Percentiles rank a stretch among this genome's conserved stretches.
These are phyloP conservation scores for Trachelus tabidus DNA, from an alignment of 2,888 invertebrate genomes.

Conservation along the genomic window DNA sequence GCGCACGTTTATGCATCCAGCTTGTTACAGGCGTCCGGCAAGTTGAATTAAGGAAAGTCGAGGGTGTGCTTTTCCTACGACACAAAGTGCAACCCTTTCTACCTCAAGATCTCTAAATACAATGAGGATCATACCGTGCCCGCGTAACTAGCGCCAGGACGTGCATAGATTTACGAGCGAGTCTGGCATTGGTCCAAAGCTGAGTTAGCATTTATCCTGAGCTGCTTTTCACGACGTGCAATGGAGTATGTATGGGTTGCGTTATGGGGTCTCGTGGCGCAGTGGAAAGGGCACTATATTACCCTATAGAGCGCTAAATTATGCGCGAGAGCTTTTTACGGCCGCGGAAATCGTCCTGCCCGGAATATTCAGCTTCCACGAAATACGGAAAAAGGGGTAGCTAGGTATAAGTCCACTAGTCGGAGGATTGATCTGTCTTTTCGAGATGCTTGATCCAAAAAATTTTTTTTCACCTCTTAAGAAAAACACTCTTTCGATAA, in stretches of 20 bases:
- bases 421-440: too few species aligned
- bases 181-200: conserved; percentile 52
- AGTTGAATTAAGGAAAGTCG: conserved; percentile 7
- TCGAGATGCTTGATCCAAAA: too few species aligned
- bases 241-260: conserved; percentile 42
- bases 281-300: conserved; percentile 40
- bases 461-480: too few species aligned
- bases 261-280: conserved; percentile 6
- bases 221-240: conserved; percentile 41
- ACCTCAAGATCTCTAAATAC: neutral
- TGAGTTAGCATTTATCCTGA: conserved; percentile 53
- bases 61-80: neutral
- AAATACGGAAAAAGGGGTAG: conserved; percentile 19
- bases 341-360: conserved; percentile 47
- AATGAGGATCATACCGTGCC: conserved; percentile 20
- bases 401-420: neutral
- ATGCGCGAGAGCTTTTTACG: conserved; percentile 60
- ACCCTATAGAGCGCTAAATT: conserved; percentile 61
- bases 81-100: neutral
- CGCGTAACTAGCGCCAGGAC: conserved; percentile 48
- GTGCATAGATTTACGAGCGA: conserved; percentile 56
- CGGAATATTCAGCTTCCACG: conserved; percentile 14
- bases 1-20: too few species aligned
- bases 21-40: conserved; percentile 2
- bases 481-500: too few species aligned